Conservation (phyloP, 1,140 invertebrate species). For the Anastatus disparis region DNA sequence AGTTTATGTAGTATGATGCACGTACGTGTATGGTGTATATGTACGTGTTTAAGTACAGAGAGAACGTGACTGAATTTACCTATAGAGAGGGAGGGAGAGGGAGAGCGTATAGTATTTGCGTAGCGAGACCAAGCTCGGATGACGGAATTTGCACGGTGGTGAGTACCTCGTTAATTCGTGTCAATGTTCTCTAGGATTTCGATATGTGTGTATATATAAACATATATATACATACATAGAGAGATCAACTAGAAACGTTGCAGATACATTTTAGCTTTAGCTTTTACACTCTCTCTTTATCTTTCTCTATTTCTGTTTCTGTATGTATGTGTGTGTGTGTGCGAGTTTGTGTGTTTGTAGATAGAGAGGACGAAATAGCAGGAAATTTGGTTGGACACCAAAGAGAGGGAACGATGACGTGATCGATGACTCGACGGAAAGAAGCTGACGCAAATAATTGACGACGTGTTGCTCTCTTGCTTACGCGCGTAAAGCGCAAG, state of each 20-base stretch:
- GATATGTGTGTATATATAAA: background rate
- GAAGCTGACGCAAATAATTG: conserved; percentile 31
- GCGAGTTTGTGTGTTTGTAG: no score
- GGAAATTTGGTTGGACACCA: conserved; percentile 27
- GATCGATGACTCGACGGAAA: conserved; percentile 31
- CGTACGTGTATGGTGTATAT: background rate
- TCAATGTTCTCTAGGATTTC: conserved; percentile 20
- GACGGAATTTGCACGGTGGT: conserved; percentile 23
- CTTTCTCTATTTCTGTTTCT: no score
- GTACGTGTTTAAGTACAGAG: background rate
- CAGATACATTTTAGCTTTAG: background rate
- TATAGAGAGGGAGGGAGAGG: background rate
- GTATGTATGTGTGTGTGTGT: background rate
- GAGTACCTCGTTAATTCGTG: conserved; percentile 36
- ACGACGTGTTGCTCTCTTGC: conserved; percentile 15
- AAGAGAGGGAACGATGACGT: conserved; percentile 14
- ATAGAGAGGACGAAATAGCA: no score
- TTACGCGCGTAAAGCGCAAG: no score
- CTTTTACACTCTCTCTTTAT: no score
- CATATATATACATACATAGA: background rate
- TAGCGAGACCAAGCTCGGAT: no score
- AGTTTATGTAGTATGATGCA: background rate
- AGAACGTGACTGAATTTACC: background rate
- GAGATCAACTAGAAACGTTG: conserved; percentile 4
- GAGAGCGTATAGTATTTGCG: background rate